Percentiles rank a stretch among this genome's conserved stretches.
phyloP scores from a whole-genome alignment of 2,888 invertebrate genomes.

The Drosophila cognata region DNA sequence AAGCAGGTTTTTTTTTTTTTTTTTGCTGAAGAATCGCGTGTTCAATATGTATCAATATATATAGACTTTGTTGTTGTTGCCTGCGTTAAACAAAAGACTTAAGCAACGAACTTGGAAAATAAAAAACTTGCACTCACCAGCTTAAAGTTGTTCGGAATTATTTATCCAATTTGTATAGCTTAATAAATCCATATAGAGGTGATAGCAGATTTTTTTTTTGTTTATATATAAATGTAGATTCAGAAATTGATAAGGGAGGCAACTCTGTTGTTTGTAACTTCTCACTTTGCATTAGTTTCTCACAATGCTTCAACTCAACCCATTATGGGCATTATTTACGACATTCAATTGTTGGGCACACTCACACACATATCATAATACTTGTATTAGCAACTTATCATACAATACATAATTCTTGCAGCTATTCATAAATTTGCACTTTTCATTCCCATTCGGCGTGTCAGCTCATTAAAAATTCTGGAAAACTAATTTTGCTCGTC shows the following conservation, averaged over 20 bases:
- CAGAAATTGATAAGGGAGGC: constrained; percentile 55
- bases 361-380: constrained; percentile 76
- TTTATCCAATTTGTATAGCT: constrained; percentile 78
- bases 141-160: constrained; percentile 68
- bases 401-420: constrained; percentile 75
- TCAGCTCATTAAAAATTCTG: constrained; percentile 72
- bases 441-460: constrained; percentile 56
- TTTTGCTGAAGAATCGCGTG: constrained; percentile 23
- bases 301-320: constrained; percentile 73
- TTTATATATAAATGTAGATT: constrained; percentile 54
- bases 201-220: constrained; percentile 22
- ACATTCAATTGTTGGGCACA: constrained; percentile 72
- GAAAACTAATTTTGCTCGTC: constrained; percentile 49
- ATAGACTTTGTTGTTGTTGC: constrained; percentile 12
- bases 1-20: constrained; percentile 38
- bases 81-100: constrained; percentile 65
- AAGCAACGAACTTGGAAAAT: constrained; percentile 64
- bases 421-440: constrained; percentile 74
- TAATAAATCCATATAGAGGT: constrained; percentile 72
- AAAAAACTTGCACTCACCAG: constrained; percentile 76
- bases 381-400: constrained; percentile 72
- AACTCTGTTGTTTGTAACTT: constrained; percentile 49
- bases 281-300: constrained; percentile 74
- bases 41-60: constrained; percentile 44
- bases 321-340: constrained; percentile 76